Base-by-base conservation (phyloP, 2,888 invertebrate genomes). In the Drosophila pullipes region DNA sequence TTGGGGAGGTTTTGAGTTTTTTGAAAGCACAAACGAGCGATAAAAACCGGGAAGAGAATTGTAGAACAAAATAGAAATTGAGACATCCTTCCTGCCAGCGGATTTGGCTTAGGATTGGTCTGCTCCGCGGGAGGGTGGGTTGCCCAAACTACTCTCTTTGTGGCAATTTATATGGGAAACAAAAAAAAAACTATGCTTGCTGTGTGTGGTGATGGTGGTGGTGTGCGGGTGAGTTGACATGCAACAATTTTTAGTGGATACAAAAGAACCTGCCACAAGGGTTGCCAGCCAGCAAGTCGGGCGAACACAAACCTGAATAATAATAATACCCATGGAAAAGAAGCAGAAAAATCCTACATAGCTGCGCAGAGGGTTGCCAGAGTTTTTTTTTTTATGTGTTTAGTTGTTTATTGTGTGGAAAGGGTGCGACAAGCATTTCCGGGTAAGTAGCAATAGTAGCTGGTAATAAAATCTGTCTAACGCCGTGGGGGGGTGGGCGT, bases 11-110 rank as follows among this genome's bases (percentile, higher is more conserved):
- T 86, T 77, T 83, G 41, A 64, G 75, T 79, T 83, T 82, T 83
- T 80, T 76, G 25, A 39, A n/a, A 30, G 63, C 83, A 71, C 63
- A 73, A 49, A 69, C 59, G 30, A 66, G 35, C 89, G 86, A 85
- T 88, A 85, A 85, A 89, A 89, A 85, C 84, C 83, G 73, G 83
- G 79, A 88, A 81, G 74, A 88, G 85, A 65, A 75, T 66, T 78
- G 81, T 89, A 80, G 83, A 91, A 81, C 81, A 81, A 88, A 91
- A 89, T 90, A 90, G 80, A 90, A 90, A 91, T 91, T 90, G 90
- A 91, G 91, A 91, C 90, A 88, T 90, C 90, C 90, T 91, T 91
- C 85, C 91, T 47, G 70, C 39, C 47, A 75, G 62, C 58, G 63
- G 50, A 70, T 66, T 75, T 75, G 35, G 31, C 54, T 47, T 49